Percentiles rank a stretch among this genome's conserved stretches.
Conservation (phyloP, 2,113 vertebrate genomes). For the Otis tarda region DNA sequence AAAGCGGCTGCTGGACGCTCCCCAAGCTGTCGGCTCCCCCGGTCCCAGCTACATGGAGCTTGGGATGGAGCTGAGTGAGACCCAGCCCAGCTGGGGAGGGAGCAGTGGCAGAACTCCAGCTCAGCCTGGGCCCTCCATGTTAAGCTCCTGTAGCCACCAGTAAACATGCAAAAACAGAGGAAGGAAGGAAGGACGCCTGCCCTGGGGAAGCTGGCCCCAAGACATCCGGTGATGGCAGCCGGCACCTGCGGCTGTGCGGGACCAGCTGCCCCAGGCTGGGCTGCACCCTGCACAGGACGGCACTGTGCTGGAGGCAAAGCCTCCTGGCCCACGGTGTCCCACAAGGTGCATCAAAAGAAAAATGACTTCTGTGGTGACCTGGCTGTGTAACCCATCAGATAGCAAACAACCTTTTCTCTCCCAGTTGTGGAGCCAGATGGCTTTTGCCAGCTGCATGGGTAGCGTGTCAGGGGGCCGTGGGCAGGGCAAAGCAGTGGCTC, state of each 20-base stretch:
- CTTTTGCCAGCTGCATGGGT: not conserved
- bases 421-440: not conserved
- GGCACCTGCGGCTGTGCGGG: not conserved
- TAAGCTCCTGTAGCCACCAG: not conserved
- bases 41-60: not conserved
- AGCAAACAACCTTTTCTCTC: not conserved
- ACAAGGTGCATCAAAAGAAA: not conserved
- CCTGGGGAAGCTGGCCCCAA: not conserved
- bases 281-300: fast-evolving
- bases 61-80: fast-evolving
- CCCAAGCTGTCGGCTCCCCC: fast-evolving
- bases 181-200: not conserved
- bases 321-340: not conserved
- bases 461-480: too few species aligned
- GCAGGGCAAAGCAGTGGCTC: not conserved
- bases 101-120: not conserved
- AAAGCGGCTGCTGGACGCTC: fast-evolving
- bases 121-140: not conserved
- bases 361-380: not conserved
- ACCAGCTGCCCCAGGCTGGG: not conserved
- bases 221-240: not conserved
- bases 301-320: not conserved
- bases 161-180: not conserved
- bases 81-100: not conserved
- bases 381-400: not conserved